Evolutionary conservation across 2,888 invertebrate species (phyloP).

Genomic region (Pristionchus arcanus): DNA sequence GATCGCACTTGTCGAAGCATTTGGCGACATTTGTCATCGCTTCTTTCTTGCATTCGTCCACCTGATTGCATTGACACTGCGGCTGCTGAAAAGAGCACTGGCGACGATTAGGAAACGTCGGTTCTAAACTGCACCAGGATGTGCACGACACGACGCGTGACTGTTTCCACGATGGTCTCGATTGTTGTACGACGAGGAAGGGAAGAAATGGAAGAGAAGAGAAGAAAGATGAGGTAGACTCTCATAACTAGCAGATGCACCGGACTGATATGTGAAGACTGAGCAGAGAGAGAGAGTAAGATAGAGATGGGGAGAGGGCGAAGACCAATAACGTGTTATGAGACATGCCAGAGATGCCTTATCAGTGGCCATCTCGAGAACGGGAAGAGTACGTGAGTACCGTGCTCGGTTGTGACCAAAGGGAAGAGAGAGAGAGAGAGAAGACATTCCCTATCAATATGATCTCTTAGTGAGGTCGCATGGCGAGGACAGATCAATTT

Average conservation of each 20-base stretch:
- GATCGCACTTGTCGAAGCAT: conserved; percentile 18
- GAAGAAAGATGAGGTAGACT: background rate
- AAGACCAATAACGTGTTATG: background rate
- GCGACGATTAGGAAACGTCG: background rate
- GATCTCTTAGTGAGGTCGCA: background rate
- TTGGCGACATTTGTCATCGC: background rate
- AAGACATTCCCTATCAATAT: background rate
- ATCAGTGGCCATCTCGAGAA: no score
- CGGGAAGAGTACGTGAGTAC: background rate
- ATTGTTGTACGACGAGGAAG: background rate
- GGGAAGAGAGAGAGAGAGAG: background rate
- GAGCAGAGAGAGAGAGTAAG: background rate
- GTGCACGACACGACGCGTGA: conserved; percentile 7
- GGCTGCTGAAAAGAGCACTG: background rate
- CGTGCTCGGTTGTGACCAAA: background rate
- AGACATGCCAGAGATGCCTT: background rate
- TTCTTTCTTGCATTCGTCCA: conserved; percentile 8
- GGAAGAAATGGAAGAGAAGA: background rate
- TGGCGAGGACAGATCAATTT: background rate
- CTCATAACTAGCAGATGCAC: background rate
- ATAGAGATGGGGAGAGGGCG: background rate
- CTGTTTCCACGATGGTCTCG: conserved; percentile 26
- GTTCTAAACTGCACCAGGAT: background rate
- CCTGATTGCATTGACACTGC: conserved; percentile 5
- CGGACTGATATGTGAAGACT: background rate